Base-by-base conservation (phyloP, 2,888 invertebrate species). In the Pseudoips prasinana region DNA sequence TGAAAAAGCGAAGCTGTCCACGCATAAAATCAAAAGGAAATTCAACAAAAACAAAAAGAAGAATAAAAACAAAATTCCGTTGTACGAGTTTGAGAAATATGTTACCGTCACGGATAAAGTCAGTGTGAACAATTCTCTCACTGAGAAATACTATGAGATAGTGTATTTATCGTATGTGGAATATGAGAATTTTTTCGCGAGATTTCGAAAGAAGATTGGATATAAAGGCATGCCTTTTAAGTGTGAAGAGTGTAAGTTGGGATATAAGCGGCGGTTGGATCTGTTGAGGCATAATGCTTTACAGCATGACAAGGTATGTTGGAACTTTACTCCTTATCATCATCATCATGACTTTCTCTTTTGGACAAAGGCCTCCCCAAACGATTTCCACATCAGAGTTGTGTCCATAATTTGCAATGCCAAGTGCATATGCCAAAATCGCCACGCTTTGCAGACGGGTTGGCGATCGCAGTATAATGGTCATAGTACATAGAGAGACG, bases 271-370 rank as follows among this genome's bases (percentile, higher is more conserved):
- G 3, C 32, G 29, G 0, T 10, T 65, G 0, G 71, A 75, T 33
- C 33, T 58, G 1, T 34, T 48, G 7, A 44, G 68, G 1, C 78
- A 77, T 42, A 44, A 45, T 0, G 64, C 55, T 8, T 48, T 64
- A 7, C 46, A 45, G 19, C 78, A 77, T 45, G 45, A 37, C 9
- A 39, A 61, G 58, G 77, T 77, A 29, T 20, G 7, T 20, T 18
- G 3, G 3, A 5, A 18, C 18, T 5, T 5, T 6, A 18, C 6
- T 18, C 6, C 6, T 18, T 18, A 5, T 5, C 3, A 18, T 6
- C 18, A 3, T 18, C 18, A 5, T 18, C 18, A 5, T 5, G 18
- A 3, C 18, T 3, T 18, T n/a, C n/a, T n/a, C n/a, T n/a, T n/a
- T n/a, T n/a, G n/a, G n/a, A n/a, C n/a, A n/a, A n/a, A n/a, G n/a